Evolutionary conservation across 2,888 invertebrate species (phyloP).

Genomic region (Pegoplata infirma): DNA sequence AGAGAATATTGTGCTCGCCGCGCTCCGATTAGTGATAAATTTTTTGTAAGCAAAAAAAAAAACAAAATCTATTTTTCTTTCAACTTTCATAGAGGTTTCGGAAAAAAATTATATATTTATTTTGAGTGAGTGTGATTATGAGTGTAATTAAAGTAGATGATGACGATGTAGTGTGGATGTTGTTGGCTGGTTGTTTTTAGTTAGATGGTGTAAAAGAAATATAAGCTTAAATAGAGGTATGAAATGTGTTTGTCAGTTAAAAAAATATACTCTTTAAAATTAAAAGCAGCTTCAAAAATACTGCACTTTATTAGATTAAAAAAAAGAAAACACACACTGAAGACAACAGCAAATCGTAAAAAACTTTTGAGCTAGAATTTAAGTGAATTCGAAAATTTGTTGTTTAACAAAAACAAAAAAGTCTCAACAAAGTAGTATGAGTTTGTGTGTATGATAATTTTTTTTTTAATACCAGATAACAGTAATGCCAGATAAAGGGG

Average conservation of each 20-base stretch:
- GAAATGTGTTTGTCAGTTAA: neutral
- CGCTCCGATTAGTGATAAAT: constrained; percentile 64
- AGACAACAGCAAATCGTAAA: too few species aligned
- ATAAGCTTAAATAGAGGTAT: constrained; percentile 7
- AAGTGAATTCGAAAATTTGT: constrained; percentile 10
- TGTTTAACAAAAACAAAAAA: constrained; percentile 30
- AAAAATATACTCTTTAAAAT: too few species aligned
- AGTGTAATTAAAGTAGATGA: constrained; percentile 51
- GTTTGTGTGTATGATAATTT: constrained; percentile 18
- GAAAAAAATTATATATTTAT: constrained; percentile 27
- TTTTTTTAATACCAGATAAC: too few species aligned
- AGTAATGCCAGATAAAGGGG: constrained; percentile 2
- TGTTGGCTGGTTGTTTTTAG: constrained; percentile 33
- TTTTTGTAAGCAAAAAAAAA: constrained; percentile 65
- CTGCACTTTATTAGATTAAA: constrained; percentile 21
- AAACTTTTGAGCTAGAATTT: constrained; percentile 22
- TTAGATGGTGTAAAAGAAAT: constrained; percentile 37
- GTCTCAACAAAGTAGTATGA: constrained; percentile 16
- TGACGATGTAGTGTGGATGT: constrained; percentile 50
- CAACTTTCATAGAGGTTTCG: constrained; percentile 8
- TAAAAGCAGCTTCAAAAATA: constrained; percentile 13
- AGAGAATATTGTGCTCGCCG: constrained; percentile 58
- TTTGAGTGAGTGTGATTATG: constrained; percentile 40
- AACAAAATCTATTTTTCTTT: constrained; percentile 42
- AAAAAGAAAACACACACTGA: neutral